phyloP scores from a whole-genome alignment of 2,888 invertebrate genomes.

The Aleiodes alternator region DNA sequence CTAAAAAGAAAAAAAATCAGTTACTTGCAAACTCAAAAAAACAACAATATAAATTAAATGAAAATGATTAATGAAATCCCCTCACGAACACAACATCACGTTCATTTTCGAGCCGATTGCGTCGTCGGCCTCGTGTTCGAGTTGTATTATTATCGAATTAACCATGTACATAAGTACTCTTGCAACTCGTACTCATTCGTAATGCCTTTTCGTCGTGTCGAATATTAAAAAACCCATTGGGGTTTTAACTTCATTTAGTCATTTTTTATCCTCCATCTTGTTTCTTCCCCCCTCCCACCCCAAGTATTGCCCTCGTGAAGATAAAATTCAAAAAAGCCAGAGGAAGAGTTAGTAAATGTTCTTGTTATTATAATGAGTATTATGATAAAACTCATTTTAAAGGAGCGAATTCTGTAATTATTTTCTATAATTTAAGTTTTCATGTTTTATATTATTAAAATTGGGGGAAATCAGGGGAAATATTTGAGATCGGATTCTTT shows the following conservation, averaged over 20 bases:
- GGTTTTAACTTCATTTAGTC: too few relatives aligned
- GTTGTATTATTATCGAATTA: constrained; percentile 64
- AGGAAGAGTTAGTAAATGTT: constrained; percentile 68
- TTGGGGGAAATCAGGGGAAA: too few relatives aligned
- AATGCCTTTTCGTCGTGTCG: constrained; percentile 60
- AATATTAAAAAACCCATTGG: constrained; percentile 60
- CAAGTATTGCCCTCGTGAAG: not conserved
- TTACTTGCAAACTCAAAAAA: not conserved
- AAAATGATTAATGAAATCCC: not conserved
- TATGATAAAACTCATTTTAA: constrained; percentile 90
- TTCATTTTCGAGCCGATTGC: not conserved
- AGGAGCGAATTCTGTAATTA: constrained; percentile 81
- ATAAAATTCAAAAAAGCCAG: too few relatives aligned
- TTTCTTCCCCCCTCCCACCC: constrained; percentile 48
- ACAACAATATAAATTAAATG: not conserved
- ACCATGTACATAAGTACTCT: constrained; percentile 54
- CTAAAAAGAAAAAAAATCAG: too few relatives aligned
- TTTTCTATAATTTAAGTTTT: not conserved
- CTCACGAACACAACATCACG: constrained; percentile 7
- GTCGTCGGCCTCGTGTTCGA: not conserved
- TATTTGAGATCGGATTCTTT: too few relatives aligned
- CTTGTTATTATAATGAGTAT: constrained; percentile 90
- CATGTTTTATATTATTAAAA: not conserved
- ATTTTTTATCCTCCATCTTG: too few relatives aligned
- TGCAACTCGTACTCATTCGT: constrained; percentile 59